Conservation (phyloP, 1,140 invertebrate species). For the Heliconius hermathena region DNA sequence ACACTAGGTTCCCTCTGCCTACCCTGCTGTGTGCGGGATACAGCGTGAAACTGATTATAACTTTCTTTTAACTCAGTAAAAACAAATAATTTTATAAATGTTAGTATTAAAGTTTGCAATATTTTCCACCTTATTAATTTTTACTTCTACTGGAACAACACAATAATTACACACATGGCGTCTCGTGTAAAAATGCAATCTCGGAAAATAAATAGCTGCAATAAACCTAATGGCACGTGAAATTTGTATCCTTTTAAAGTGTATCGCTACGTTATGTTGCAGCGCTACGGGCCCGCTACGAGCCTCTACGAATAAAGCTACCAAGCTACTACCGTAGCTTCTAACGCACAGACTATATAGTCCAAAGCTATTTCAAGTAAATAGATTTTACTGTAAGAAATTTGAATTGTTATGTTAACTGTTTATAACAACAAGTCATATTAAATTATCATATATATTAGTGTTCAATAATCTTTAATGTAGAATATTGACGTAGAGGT, state of each 20-base stretch:
- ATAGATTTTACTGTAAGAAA: neutral
- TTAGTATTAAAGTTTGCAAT: neutral
- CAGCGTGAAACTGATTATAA: too few species aligned
- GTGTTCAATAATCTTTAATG: too few species aligned
- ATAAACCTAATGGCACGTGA: conserved; percentile 43
- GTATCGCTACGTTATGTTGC: conserved; percentile 38
- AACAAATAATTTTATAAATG: neutral
- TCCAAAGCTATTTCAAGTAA: neutral
- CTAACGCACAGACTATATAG: neutral
- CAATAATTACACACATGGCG: conserved; percentile 32
- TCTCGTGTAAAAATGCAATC: conserved; percentile 40
- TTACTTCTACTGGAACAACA: conserved; percentile 1
- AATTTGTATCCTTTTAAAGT: conserved; percentile 44
- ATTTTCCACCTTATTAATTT: neutral
- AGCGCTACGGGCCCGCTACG: conserved; percentile 30
- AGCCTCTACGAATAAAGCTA: conserved; percentile 30
- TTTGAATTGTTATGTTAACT: neutral
- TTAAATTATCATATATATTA: neutral
- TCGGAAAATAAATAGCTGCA: conserved; percentile 41
- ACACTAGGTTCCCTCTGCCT: too few species aligned
- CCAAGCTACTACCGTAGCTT: neutral
- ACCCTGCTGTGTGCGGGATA: too few species aligned
- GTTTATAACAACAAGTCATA: neutral
- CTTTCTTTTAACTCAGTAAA: too few species aligned
- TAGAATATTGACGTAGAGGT: too few species aligned